Evolutionary conservation across 1,140 invertebrate genomes (phyloP), one percentile per base, ranked within the genome.

Genomic region (Bombus polaris): DNA sequence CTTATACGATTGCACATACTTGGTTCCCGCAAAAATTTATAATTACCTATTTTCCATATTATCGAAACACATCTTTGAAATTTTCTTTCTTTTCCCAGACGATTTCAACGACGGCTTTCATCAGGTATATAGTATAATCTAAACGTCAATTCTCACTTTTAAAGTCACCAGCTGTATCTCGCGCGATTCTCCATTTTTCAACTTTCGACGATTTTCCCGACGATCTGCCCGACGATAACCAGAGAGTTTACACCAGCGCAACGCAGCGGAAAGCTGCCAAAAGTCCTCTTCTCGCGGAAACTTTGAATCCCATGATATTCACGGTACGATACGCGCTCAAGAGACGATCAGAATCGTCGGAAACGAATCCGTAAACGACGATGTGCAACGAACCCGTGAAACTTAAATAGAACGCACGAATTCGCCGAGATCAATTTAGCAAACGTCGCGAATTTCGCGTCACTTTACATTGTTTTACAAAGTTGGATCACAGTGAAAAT

Each of bases 271-370:
- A 44, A 66, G n/a, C n/a, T 39, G 39, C 2, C 28, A 6, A 53
- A 75, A 75, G 73, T 57, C 57, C 28, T 77, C 53, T 22, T 13
- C 59, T 8, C 39, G 59, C 28, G 74, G n/a, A 82, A 82, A 82
- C 81, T 83, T 83, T 35, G 73, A 83, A 57, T 83, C 73, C 62
- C 73, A 83, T 28, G 81, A 32, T 8, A 76, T n/a, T 66, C 59
- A 28, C 18, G 66, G 28, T 12, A 62, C n/a, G 47, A 10, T 28
- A 22, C 22, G 47, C 47, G 75, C 44, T 73, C 13, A 4, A n/a
- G 8, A 9, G 39, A 28, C 65, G 39, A 22, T 78, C 81, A 35
- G 66, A 47, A 81, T 65, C 57, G 9, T 25, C 22, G n/a, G 66
- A 18, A 15, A n/a, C 44, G 78, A 25, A 53, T 53, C 5, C 47